A percentile compares a stretch with the other conserved stretches of the same genome.
Evolutionary conservation across 2,888 invertebrate species (phyloP).

Genomic region (Diplolepis rosae): DNA sequence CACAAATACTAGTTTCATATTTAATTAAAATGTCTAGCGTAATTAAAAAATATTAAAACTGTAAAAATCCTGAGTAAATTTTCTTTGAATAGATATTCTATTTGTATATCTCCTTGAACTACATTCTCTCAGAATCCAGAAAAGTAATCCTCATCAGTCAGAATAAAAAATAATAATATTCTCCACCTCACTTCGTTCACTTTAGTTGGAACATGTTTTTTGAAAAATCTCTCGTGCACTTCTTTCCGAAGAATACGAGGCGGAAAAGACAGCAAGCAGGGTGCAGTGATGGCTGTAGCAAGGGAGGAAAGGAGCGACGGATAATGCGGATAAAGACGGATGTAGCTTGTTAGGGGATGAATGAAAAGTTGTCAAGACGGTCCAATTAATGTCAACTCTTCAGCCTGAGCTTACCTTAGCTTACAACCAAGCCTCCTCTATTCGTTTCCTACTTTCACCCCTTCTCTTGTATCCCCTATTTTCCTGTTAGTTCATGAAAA

Average conservation of each 20-base stretch:
- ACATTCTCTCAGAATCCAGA: background rate
- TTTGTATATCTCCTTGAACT: too few relatives aligned
- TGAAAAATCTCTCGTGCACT: constrained; percentile 4
- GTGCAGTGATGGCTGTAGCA: background rate
- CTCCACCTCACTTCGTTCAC: background rate
- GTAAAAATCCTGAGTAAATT: too few relatives aligned
- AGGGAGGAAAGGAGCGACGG: constrained; percentile 7
- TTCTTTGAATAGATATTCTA: too few relatives aligned
- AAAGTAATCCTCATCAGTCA: background rate
- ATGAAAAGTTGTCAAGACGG: constrained; percentile 73
- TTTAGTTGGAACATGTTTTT: constrained; percentile 3
- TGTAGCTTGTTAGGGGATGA: constrained; percentile 72
- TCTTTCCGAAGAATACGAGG: constrained; percentile 1
- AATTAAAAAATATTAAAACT: too few relatives aligned
- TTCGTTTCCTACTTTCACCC: constrained; percentile 47
- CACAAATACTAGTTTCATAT: too few relatives aligned
- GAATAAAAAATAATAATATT: constrained; percentile 4
- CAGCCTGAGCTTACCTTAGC: constrained; percentile 67
- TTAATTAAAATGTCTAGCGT: too few relatives aligned
- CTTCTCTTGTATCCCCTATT: constrained; percentile 34
- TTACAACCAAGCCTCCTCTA: constrained; percentile 57
- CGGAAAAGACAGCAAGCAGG: constrained; percentile 20
- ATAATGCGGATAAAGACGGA: constrained; percentile 66
- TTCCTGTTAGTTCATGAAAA: background rate
- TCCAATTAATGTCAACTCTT: constrained; percentile 73